phyloP scores from a whole-genome alignment of 2,797 vertebrate species.

The Cynopterus sphinx region DNA sequence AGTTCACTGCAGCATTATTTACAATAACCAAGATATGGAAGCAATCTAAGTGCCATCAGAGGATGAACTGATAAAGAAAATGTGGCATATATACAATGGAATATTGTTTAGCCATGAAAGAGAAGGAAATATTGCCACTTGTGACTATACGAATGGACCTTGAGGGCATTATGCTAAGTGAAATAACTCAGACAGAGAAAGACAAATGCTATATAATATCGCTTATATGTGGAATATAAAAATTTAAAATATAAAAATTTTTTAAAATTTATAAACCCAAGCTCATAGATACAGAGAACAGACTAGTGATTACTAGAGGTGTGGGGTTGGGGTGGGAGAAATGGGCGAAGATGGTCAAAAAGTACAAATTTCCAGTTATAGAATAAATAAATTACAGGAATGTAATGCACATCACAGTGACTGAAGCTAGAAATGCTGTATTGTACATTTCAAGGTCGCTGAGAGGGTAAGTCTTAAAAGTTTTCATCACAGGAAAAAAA shows the following conservation, averaged over 20 bases:
- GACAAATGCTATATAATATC: not conserved
- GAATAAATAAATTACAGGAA: not conserved
- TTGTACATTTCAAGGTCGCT: not conserved
- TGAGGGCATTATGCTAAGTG: not conserved
- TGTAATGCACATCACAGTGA: not conserved
- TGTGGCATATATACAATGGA: not conserved
- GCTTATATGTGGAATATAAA: not conserved
- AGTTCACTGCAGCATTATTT: not conserved
- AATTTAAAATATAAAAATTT: not conserved
- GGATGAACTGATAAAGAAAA: not conserved
- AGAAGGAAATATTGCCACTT: not conserved
- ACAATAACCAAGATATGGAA: not conserved
- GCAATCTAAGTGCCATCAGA: not conserved
- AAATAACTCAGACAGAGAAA: not conserved
- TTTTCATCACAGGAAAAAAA: not conserved
- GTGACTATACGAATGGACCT: not conserved
- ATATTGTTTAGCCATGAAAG: not conserved
- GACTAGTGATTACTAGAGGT: not conserved
- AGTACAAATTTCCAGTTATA: not conserved
- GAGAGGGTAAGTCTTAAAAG: not conserved
- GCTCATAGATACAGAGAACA: not conserved
- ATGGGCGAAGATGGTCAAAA: not conserved
- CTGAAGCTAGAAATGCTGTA: not conserved
- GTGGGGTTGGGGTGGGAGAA: not conserved
- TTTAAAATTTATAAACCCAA: not conserved